Evolutionary conservation across 2,113 vertebrate genomes (phyloP).

Genomic region (Microtus ochrogaster): DNA sequence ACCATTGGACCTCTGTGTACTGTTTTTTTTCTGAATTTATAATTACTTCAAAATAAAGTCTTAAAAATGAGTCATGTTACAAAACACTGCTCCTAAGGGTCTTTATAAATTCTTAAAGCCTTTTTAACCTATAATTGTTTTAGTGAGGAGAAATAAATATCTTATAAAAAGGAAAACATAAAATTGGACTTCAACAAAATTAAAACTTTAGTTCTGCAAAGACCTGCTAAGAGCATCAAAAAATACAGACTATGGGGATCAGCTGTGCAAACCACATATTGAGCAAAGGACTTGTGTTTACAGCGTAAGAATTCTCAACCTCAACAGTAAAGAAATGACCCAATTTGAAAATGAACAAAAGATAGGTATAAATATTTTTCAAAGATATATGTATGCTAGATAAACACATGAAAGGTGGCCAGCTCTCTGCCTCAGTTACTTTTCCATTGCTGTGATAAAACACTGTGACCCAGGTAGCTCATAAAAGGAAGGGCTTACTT

Average conservation of each 20-base stretch:
- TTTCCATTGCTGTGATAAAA: neutral
- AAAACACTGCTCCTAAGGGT: neutral
- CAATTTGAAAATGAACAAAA: neutral
- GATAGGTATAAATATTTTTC: neutral
- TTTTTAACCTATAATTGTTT: neutral
- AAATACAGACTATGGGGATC: neutral
- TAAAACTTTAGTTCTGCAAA: constrained; percentile 12
- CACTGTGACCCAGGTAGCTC: neutral
- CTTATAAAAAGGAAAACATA: neutral
- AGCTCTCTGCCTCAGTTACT: neutral
- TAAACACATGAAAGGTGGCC: neutral
- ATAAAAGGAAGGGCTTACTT: neutral
- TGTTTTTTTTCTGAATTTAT: neutral
- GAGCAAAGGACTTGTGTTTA: neutral
- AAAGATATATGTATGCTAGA: neutral
- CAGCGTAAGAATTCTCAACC: neutral
- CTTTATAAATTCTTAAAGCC: neutral
- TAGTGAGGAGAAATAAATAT: neutral
- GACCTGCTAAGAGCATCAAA: neutral
- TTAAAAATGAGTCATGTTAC: neutral
- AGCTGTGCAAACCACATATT: neutral
- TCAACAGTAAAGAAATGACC: neutral
- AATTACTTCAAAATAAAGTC: neutral
- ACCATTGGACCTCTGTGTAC: neutral
- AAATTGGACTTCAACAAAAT: neutral